Conservation (phyloP, 2,113 vertebrate genomes). For the Delphinapterus leucas region DNA sequence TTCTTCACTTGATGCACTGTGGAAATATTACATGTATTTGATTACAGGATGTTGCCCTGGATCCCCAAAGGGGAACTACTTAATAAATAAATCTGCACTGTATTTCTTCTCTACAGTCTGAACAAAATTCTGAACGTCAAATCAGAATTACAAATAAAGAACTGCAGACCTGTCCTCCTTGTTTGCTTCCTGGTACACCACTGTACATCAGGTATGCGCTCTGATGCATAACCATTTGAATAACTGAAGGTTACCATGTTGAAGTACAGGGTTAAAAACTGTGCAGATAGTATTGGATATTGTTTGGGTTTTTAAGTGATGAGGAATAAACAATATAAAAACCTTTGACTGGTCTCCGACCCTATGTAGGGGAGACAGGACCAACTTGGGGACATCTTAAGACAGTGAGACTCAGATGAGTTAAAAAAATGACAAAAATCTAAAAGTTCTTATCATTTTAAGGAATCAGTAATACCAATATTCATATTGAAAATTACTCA, state of each 20-base stretch:
- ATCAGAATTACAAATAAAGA: not conserved
- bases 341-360: not conserved
- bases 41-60: not conserved
- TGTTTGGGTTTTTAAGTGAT: not conserved
- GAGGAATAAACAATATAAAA: constrained; percentile 31
- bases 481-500: not conserved
- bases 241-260: not conserved
- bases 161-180: not conserved
- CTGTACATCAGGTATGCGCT: not conserved
- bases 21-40: not conserved
- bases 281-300: not conserved
- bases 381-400: not conserved
- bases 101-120: not conserved
- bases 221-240: not conserved
- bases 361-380: not conserved
- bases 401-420: not conserved
- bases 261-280: not conserved
- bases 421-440: not conserved
- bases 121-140: not conserved
- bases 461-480: not conserved
- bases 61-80: not conserved
- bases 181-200: not conserved
- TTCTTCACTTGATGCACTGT: not conserved
- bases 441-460: not conserved
- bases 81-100: not conserved